These are phyloP conservation scores for Notiomystis cincta DNA, from an alignment of 2,113 vertebrate genomes.

Conservation along the genomic window DNA sequence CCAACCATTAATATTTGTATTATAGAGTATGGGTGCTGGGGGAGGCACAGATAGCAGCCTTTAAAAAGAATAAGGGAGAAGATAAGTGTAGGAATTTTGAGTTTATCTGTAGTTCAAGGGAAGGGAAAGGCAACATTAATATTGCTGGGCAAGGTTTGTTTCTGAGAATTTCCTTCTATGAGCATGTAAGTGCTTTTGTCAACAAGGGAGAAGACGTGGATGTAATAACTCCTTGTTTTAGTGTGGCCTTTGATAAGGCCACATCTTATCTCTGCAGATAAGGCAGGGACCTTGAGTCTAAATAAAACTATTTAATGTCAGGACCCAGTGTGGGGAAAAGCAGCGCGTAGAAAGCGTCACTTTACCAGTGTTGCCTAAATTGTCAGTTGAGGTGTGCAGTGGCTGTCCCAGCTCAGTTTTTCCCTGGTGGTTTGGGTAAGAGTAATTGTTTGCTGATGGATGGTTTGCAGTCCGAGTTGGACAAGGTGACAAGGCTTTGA, in stretches of 20 bases:
- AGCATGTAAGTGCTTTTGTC: background rate
- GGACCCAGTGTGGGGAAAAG: background rate
- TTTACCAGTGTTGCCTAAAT: background rate
- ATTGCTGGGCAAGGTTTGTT: background rate
- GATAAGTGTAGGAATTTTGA: background rate
- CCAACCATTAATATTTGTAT: background rate
- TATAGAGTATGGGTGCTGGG: background rate
- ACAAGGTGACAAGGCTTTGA: background rate
- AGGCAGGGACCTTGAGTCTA: background rate
- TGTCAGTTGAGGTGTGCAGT: background rate
- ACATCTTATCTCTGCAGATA: background rate
- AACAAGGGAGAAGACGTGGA: background rate
- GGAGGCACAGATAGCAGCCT: background rate
- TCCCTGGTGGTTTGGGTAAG: background rate
- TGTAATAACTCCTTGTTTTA: background rate
- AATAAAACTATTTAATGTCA: background rate
- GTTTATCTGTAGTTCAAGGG: background rate
- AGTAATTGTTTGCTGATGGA: background rate
- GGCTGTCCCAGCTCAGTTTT: background rate
- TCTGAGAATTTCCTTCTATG: background rate
- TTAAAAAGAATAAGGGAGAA: background rate
- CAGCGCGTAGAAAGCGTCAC: background rate
- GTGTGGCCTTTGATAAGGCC: background rate
- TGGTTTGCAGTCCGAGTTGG: background rate
- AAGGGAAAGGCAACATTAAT: background rate